These are phyloP conservation scores for Ecdyonurus torrentis DNA, from an alignment of 2,888 invertebrate genomes.

Conservation along the genomic window DNA sequence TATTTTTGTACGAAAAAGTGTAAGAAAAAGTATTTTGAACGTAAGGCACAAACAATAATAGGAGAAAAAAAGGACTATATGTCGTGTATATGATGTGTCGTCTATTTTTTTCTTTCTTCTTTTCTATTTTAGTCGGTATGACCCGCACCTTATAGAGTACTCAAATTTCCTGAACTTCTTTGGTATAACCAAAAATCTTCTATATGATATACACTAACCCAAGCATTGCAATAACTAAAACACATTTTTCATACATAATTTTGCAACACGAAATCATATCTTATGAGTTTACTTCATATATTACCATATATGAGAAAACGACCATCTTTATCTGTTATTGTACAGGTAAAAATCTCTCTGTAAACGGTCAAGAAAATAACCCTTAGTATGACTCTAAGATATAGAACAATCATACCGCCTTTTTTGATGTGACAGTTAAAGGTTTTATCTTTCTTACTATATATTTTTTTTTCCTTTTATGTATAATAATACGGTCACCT, in stretches of 20 bases:
- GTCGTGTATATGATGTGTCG: neutral
- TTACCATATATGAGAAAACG: too few species aligned
- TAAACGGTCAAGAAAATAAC: neutral
- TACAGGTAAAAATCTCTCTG: neutral
- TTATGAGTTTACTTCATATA: too few species aligned
- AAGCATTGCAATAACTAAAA: neutral
- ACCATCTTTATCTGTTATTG: neutral
- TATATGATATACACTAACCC: neutral
- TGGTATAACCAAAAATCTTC: neutral
- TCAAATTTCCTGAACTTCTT: too few species aligned
- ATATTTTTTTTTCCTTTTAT: neutral
- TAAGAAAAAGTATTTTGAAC: neutral
- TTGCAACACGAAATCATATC: too few species aligned
- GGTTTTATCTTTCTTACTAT: too few species aligned
- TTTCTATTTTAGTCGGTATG: neutral
- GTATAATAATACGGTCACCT: too few species aligned
- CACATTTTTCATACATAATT: neutral
- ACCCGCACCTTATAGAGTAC: neutral
- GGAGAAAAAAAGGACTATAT: neutral
- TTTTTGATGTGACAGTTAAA: neutral
- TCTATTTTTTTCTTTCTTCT: neutral
- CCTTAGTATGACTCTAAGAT: neutral
- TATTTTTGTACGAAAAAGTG: neutral
- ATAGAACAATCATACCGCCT: too few species aligned
- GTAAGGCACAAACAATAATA: neutral